Percentiles rank a stretch among this genome's conserved stretches.
phyloP scores from a whole-genome alignment of 2,888 invertebrate species.

The Periphyllus acericola region DNA sequence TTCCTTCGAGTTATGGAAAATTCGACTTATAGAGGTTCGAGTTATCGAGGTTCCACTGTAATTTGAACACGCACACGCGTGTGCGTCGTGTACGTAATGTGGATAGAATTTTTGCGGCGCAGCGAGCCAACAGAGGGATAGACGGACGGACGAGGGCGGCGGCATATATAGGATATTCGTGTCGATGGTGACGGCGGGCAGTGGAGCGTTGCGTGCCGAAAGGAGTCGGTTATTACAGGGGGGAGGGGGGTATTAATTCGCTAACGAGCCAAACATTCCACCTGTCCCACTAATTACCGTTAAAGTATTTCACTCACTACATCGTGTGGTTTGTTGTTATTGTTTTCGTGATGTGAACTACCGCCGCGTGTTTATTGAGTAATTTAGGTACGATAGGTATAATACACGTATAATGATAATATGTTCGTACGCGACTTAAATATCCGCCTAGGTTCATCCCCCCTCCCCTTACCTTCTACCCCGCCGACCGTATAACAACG shows the following conservation, averaged over 20 bases:
- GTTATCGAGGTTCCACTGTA: too few relatives aligned
- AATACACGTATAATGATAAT: background rate
- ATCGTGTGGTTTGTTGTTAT: background rate
- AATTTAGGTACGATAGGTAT: slow-evolving; percentile 2
- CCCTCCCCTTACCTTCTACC: background rate
- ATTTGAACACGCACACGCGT: background rate
- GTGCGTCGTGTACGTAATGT: too few relatives aligned
- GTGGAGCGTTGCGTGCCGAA: slow-evolving; percentile 22
- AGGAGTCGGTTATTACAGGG: background rate
- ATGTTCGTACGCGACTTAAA: background rate
- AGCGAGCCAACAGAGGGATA: too few relatives aligned
- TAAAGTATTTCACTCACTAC: slow-evolving; percentile 38
- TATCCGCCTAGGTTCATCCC: background rate
- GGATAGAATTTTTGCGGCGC: background rate
- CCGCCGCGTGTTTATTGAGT: background rate
- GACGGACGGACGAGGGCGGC: too few relatives aligned
- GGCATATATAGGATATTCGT: slow-evolving; percentile 1
- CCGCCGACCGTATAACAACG: background rate
- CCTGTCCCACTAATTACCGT: slow-evolving; percentile 35
- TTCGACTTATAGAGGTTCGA: too few relatives aligned
- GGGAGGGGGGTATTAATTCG: slow-evolving; percentile 3
- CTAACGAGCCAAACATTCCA: slow-evolving; percentile 47
- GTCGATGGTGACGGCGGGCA: slow-evolving; percentile 20
- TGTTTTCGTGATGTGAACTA: background rate
- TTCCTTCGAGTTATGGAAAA: too few relatives aligned